Evolutionary conservation across 1,140 invertebrate species (phyloP).

Genomic region (Caenorhabditis brenneri): DNA sequence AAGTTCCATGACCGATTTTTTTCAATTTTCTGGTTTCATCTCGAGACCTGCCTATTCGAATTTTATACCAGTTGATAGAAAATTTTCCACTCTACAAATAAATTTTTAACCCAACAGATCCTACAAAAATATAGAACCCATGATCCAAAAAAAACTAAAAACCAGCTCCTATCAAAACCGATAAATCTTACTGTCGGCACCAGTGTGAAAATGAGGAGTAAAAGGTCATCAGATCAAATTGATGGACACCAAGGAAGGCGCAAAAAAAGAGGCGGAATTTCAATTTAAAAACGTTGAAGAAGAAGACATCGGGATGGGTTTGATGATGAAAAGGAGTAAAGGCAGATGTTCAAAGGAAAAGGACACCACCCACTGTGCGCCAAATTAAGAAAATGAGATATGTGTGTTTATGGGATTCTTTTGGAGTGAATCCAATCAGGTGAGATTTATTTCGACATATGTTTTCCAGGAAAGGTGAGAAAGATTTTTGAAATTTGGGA

Average conservation of each 20-base stretch:
- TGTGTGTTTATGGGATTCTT: background rate
- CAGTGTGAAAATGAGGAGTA: background rate
- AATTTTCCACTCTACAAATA: too few relatives aligned
- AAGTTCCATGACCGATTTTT: too few relatives aligned
- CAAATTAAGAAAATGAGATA: background rate
- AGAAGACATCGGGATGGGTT: too few relatives aligned
- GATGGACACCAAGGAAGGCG: background rate
- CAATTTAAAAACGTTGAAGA: background rate
- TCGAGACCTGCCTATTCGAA: too few relatives aligned
- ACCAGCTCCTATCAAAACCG: background rate
- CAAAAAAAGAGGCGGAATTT: background rate
- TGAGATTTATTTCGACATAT: too few relatives aligned
- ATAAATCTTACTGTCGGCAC: background rate
- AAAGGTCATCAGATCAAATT: slow-evolving; percentile 27
- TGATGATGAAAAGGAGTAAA: background rate
- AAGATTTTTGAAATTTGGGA: too few relatives aligned
- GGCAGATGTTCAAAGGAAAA: slow-evolving; percentile 38
- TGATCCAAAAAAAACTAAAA: background rate
- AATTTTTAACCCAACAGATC: too few relatives aligned
- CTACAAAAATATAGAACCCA: background rate
- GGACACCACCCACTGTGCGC: slow-evolving; percentile 28
- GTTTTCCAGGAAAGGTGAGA: too few relatives aligned
- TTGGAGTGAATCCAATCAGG: background rate
- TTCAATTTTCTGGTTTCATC: too few relatives aligned
- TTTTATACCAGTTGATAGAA: too few relatives aligned